These are phyloP conservation scores for Steinernema carpocapsae DNA, from an alignment of 2,888 invertebrate species.

Conservation along the genomic window DNA sequence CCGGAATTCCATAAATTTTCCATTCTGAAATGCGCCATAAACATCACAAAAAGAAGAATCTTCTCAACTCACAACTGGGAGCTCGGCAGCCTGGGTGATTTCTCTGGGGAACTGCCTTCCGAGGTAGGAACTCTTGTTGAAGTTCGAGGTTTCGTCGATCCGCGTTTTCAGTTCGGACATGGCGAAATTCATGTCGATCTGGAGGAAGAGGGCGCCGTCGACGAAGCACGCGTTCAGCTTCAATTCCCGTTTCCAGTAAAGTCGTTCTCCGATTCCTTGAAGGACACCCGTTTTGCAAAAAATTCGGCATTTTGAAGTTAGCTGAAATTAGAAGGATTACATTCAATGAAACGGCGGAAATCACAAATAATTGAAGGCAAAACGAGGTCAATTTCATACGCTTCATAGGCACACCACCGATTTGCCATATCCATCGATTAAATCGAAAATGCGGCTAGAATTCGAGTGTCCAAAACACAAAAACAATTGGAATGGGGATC, in stretches of 20 bases:
- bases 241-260: conserved; percentile 32
- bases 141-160: not conserved
- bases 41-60: too few relatives aligned
- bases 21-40: not conserved
- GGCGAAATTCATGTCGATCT: conserved; percentile 23
- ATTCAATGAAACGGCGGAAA: not conserved
- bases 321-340: not conserved
- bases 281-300: conserved; percentile 33
- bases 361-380: too few relatives aligned
- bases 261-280: conserved; percentile 28
- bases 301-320: conserved; percentile 26
- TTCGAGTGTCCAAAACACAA: too few relatives aligned
- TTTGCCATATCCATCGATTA: too few relatives aligned
- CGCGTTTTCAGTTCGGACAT: not conserved
- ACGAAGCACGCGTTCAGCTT: conserved; percentile 21
- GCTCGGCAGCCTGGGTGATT: conserved; percentile 1
- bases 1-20: conserved; percentile 5
- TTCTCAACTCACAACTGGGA: not conserved
- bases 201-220: not conserved
- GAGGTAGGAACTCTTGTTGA: conserved; percentile 24
- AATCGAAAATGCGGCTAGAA: too few relatives aligned
- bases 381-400: too few relatives aligned
- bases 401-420: too few relatives aligned
- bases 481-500: too few relatives aligned
- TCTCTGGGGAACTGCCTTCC: conserved; percentile 19